Conservation (phyloP, 2,113 vertebrate species). For the Corythaeola cristata region DNA sequence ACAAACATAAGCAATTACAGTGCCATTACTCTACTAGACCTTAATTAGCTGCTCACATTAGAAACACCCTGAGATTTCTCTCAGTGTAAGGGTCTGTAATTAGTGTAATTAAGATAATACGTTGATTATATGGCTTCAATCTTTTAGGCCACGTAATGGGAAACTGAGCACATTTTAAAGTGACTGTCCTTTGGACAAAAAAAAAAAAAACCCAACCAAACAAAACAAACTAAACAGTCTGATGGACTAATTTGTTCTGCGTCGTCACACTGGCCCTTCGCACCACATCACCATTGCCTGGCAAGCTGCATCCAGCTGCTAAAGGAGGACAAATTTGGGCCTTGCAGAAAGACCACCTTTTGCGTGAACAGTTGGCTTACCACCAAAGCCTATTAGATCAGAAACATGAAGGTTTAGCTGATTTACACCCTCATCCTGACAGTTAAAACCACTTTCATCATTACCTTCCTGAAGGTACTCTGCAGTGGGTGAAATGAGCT, state of each 20-base stretch:
- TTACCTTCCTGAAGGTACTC: background rate
- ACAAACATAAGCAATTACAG: constrained; percentile 47
- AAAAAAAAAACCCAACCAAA: background rate
- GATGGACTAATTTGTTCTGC: background rate
- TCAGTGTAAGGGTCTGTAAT: constrained; percentile 50
- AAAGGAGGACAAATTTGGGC: background rate
- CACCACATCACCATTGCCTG: background rate
- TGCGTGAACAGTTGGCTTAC: background rate
- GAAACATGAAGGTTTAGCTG: background rate
- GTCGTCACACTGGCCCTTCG: background rate
- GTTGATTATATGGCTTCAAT: constrained; percentile 54
- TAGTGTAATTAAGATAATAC: constrained; percentile 69
- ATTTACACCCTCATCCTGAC: background rate
- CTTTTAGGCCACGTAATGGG: constrained; percentile 32
- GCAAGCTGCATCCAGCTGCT: background rate
- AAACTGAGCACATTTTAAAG: constrained; percentile 31
- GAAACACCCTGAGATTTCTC: constrained; percentile 47
- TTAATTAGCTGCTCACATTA: constrained; percentile 65
- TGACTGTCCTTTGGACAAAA: background rate
- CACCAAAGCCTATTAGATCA: background rate
- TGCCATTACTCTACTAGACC: constrained; percentile 41
- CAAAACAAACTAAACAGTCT: background rate
- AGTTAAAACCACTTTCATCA: background rate
- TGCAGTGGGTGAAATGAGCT: background rate
- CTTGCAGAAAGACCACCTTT: background rate